These are phyloP conservation scores for Macropodus opercularis DNA, from an alignment of 2,797 vertebrate species.

Conservation along the genomic window DNA sequence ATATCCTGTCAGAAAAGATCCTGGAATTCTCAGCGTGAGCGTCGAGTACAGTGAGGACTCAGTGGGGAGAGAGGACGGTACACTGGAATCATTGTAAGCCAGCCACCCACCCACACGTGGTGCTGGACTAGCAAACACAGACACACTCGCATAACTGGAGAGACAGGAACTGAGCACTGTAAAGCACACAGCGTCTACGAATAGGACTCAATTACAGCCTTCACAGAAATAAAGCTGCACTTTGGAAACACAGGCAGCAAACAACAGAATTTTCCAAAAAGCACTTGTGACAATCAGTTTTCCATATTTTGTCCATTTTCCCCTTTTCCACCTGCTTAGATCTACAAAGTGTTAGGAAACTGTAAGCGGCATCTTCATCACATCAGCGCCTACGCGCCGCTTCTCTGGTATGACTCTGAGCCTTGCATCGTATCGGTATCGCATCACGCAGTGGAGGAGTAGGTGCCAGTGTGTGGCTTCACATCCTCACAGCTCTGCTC, in stretches of 20 bases:
- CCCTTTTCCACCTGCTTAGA: background rate
- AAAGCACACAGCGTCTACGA: background rate
- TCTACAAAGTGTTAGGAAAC: background rate
- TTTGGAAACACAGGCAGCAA: background rate
- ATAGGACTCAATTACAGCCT: background rate
- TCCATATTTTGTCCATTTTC: background rate
- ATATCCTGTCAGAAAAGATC: constrained; percentile 62
- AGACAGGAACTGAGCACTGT: constrained; percentile 24
- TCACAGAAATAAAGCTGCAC: background rate
- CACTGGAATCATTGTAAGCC: constrained; percentile 76
- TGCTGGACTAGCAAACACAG: constrained; percentile 50
- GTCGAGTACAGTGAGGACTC: constrained; percentile 60
- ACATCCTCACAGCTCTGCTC: constrained; percentile 41
- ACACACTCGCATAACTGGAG: constrained; percentile 41
- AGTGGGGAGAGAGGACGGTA: constrained; percentile 60
- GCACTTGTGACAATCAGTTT: too few species aligned
- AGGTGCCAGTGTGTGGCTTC: constrained; percentile 25
- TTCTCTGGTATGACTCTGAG: constrained; percentile 16
- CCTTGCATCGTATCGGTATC: constrained; percentile 25
- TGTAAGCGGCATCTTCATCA: constrained; percentile 30
- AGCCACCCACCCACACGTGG: constrained; percentile 67
- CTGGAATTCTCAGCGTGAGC: constrained; percentile 57
- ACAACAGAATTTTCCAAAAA: background rate
- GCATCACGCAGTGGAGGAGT: constrained; percentile 49
- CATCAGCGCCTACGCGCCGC: constrained; percentile 35